Evolutionary conservation across 2,113 vertebrate genomes (phyloP).

Genomic region (Phyllostomus discolor): DNA sequence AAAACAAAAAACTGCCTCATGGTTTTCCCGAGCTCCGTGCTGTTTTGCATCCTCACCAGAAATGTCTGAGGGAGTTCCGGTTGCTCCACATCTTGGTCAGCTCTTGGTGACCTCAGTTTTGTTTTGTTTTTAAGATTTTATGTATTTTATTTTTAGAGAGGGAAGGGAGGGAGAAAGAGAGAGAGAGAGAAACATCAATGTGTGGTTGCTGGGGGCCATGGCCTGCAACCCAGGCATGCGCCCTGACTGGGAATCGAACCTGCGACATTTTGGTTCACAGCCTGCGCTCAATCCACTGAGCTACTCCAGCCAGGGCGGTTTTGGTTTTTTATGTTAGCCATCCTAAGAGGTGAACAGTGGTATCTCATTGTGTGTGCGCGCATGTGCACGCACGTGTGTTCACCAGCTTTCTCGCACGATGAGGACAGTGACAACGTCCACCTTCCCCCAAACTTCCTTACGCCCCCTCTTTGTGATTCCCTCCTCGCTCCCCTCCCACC

Average conservation of each 20-base stretch:
- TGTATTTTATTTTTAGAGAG: too few species aligned
- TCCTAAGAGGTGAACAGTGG: not conserved
- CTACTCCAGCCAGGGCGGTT: too few species aligned
- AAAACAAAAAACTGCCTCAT: not conserved
- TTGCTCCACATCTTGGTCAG: not conserved
- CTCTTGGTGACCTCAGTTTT: not conserved
- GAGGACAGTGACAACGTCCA: not conserved
- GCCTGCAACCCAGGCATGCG: too few species aligned
- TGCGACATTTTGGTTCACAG: too few species aligned
- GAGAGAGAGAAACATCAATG: too few species aligned
- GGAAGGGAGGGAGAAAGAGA: too few species aligned
- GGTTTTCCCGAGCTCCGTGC: not conserved
- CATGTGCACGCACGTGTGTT: not conserved
- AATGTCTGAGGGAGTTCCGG: not conserved
- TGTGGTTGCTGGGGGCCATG: too few species aligned
- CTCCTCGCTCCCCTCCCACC: fast-evolving
- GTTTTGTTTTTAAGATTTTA: too few species aligned
- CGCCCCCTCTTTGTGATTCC: not conserved
- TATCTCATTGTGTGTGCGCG: not conserved
- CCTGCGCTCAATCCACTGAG: too few species aligned
- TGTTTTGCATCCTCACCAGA: not conserved
- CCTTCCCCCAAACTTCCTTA: not conserved
- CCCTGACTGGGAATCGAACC: too few species aligned
- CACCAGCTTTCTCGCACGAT: not conserved
- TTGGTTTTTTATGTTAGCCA: not conserved